Evolutionary conservation across 2,888 invertebrate genomes (phyloP).

Genomic region (Dryadula phaetusa): DNA sequence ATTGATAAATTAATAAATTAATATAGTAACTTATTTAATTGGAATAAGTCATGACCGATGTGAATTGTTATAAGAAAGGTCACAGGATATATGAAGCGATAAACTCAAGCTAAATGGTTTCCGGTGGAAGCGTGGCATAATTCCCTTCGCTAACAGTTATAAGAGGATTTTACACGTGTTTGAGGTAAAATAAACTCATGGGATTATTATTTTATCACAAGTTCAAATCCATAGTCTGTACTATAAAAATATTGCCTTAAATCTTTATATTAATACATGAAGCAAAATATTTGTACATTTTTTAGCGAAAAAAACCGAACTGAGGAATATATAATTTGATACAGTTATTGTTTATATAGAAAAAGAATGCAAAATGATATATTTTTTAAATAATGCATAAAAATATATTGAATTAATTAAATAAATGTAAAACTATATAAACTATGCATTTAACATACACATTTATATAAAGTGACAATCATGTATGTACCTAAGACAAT

Average conservation of each 20-base stretch:
- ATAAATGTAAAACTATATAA: too few relatives aligned
- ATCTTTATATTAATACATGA: not conserved
- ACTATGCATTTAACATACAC: too few relatives aligned
- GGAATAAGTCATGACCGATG: not conserved
- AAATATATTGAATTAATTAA: too few relatives aligned
- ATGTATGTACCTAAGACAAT: too few relatives aligned
- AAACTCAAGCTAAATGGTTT: conserved; percentile 22
- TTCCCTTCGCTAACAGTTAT: conserved; percentile 6
- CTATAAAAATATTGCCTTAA: not conserved
- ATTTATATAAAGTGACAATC: too few relatives aligned
- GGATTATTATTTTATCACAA: not conserved
- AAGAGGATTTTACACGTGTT: conserved; percentile 3
- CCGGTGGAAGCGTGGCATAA: conserved; percentile 22
- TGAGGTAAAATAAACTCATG: not conserved
- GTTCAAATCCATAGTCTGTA: not conserved
- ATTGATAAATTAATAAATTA: not conserved
- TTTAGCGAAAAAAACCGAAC: too few relatives aligned
- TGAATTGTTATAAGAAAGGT: conserved; percentile 17
- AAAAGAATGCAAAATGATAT: too few relatives aligned
- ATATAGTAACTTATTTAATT: not conserved
- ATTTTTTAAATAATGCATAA: too few relatives aligned
- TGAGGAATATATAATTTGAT: too few relatives aligned
- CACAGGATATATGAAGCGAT: conserved; percentile 30
- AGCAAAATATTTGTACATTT: too few relatives aligned
- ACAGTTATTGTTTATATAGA: too few relatives aligned